These are phyloP conservation scores for Syngnathus floridae DNA, from an alignment of 2,113 vertebrate genomes.

Conservation along the genomic window DNA sequence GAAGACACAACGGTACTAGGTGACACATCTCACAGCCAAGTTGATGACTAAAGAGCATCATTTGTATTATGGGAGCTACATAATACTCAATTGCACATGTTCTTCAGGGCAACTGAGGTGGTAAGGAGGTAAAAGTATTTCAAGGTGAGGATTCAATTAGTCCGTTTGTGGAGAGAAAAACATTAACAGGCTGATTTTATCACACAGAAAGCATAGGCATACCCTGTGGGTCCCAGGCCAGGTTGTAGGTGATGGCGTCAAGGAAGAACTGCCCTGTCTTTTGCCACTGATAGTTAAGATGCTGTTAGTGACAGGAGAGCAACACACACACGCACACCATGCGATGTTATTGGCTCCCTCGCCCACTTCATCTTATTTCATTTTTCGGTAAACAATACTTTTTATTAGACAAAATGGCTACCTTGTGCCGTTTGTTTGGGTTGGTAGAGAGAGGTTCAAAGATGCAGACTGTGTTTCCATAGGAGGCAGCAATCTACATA, in stretches of 20 bases:
- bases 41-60: conserved; percentile 19
- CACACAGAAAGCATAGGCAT: conserved; percentile 41
- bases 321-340: conserved; percentile 41
- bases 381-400: background rate
- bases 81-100: conserved; percentile 14
- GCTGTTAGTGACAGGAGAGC: conserved; percentile 69
- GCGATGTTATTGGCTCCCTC: conserved; percentile 44
- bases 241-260: conserved; percentile 92
- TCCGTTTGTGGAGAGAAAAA: conserved; percentile 5
- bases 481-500: conserved; percentile 94
- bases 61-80: conserved; percentile 26
- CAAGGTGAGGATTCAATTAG: conserved; percentile 16
- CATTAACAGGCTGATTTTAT: conserved; percentile 14
- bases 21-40: conserved; percentile 37
- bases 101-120: conserved; percentile 15
- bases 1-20: conserved; percentile 44
- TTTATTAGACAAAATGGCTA: conserved; percentile 66
- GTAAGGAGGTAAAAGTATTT: conserved; percentile 12
- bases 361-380: conserved; percentile 19
- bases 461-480: conserved; percentile 96
- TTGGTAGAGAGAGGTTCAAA: conserved; percentile 90
- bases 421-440: conserved; percentile 92
- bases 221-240: conserved; percentile 99
- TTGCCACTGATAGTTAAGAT: conserved; percentile 95
- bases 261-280: conserved; percentile 98